Percentiles rank a stretch among this genome's conserved stretches.
These are phyloP conservation scores for Sialis fuliginosa DNA, from an alignment of 2,888 invertebrate species.

Conservation along the genomic window DNA sequence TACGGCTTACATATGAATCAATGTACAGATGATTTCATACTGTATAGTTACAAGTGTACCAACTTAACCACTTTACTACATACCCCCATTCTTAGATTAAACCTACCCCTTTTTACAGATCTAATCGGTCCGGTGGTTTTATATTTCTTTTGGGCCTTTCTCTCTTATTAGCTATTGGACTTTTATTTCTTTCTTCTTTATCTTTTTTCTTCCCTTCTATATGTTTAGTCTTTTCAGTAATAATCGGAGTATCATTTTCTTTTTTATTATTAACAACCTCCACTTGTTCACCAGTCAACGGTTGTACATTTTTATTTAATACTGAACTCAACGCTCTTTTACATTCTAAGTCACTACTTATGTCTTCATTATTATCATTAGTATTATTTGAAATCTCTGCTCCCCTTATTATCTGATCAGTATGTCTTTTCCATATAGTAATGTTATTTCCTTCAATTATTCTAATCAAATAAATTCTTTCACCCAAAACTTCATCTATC, in stretches of 20 bases:
- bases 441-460: slow-evolving; percentile 4
- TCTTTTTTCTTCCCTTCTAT: neutral
- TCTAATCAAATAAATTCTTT: slow-evolving; percentile 6
- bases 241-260: neutral
- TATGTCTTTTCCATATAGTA: slow-evolving; percentile 8
- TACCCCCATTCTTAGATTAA: neutral
- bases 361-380: neutral
- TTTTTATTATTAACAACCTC: neutral
- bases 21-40: too few relatives aligned
- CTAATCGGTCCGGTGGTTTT: neutral
- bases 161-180: neutral
- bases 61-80: slow-evolving; percentile 2
- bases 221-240: neutral
- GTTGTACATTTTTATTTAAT: neutral
- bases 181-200: neutral
- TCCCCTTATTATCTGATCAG: slow-evolving; percentile 7
- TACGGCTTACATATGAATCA: too few relatives aligned
- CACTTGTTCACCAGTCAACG: neutral
- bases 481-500: slow-evolving; percentile 7
- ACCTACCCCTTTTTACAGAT: neutral
- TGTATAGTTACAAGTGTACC: too few relatives aligned
- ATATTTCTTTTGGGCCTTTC: neutral
- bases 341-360: neutral
- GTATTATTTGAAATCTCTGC: neutral
- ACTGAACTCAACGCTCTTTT: neutral